Base-by-base conservation (phyloP, 2,888 invertebrate species). In the Agrotis ipsilon region DNA sequence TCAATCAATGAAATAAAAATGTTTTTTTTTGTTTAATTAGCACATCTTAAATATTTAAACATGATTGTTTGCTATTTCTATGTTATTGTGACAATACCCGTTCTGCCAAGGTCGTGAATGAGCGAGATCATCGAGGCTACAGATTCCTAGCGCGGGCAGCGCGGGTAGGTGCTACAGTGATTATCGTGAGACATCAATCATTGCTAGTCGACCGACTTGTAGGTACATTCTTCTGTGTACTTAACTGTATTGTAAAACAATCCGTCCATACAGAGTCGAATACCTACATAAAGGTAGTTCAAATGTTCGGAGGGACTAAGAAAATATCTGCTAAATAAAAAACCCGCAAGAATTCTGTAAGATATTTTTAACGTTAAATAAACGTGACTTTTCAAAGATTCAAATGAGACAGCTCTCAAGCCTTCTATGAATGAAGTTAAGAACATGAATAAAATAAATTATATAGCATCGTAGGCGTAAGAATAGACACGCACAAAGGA, bases 131-230 rank as follows among this genome's bases (percentile, higher is more conserved):
- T 61, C 76, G 80, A 79, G 80, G 78, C 61, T 80, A 64, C 72
- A 32, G 72, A 80, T 80, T 79, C 78, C 76, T 59, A 65, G 19
- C 54, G 49, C 52, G 58, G 70, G 65, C 55, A 65, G 19, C 54
- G 49, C 52, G 58, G 70, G 65, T 52, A 58, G 69, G 48, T 61
- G 71, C 55, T 66, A 49, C 64, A 68, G 39, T 48, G 63, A 80
- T 80, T 80, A 78, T 72, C 60, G 76, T 75, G 71, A 71, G 66
- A 51, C 66, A 79, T 75, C 75, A 65, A 78, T 78, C 70, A 78
- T 69, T 58, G 52, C 54, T 61, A 59, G 46, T 39, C 79, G 58
- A 61, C 45, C 27, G 32, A 68, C 48, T 75, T 59, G 27, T 55
- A 59, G 43, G 67, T 78, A 66, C 24, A 60, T 43, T 58, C 24